Evolutionary conservation across 2,113 vertebrate genomes (phyloP).

Genomic region (Dasyornis broadbenti): DNA sequence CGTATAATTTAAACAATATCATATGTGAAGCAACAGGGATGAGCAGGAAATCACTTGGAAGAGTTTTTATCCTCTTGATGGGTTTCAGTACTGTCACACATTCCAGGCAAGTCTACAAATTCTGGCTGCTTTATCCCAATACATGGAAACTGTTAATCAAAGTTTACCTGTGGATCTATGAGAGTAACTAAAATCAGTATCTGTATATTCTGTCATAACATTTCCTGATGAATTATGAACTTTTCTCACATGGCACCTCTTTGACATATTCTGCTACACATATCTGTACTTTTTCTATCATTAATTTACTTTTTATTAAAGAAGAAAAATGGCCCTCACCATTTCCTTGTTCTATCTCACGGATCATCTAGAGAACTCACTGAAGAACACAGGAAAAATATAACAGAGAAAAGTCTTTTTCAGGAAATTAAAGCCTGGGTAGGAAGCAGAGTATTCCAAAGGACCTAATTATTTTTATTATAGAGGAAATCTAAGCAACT

Average conservation of each 20-base stretch:
- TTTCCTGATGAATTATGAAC: not conserved
- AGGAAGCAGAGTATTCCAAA: not conserved
- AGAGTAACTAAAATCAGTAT: not conserved
- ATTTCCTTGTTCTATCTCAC: not conserved
- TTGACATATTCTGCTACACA: not conserved
- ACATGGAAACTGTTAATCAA: not conserved
- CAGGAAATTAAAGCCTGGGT: not conserved
- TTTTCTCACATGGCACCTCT: not conserved
- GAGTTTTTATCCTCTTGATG: not conserved
- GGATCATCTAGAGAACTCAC: not conserved
- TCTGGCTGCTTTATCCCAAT: not conserved
- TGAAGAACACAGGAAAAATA: not conserved
- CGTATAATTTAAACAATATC: not conserved
- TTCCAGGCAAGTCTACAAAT: not conserved
- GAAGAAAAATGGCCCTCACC: not conserved
- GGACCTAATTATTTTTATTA: not conserved
- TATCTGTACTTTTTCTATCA: not conserved
- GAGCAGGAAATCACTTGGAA: not conserved
- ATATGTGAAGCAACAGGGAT: not conserved
- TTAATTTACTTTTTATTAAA: not conserved
- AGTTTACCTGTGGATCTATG: not conserved
- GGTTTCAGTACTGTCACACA: rapidly evolving
- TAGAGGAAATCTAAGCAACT: not conserved
- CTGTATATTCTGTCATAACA: not conserved
- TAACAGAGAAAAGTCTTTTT: not conserved